Conservation (phyloP, 2,113 vertebrate species). For the Fregetta grallaria region DNA sequence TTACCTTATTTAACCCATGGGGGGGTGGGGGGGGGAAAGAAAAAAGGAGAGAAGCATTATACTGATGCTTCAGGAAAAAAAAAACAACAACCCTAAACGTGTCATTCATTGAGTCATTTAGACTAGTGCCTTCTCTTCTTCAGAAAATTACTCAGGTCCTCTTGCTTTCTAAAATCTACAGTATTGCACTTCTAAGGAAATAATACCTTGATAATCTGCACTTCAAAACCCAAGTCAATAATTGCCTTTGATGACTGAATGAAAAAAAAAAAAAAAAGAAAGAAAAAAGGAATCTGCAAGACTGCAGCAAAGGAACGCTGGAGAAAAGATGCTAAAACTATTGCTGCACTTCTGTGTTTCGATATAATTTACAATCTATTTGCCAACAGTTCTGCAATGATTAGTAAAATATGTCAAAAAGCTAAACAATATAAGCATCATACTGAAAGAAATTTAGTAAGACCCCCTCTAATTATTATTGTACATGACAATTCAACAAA, state of each 20-base stretch:
- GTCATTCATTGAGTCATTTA: constrained; percentile 25
- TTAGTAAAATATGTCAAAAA: constrained; percentile 65
- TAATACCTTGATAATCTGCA: constrained; percentile 62
- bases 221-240: constrained; percentile 65
- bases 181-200: constrained; percentile 49
- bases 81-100: not conserved
- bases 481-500: constrained; percentile 63
- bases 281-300: not conserved
- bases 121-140: constrained; percentile 14
- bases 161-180: constrained; percentile 29
- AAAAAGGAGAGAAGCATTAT: not conserved
- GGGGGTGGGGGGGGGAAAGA: too few relatives aligned
- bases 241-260: constrained; percentile 31
- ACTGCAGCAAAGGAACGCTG: constrained; percentile 16
- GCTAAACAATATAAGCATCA: constrained; percentile 56
- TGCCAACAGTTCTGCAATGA: constrained; percentile 55
- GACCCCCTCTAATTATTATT: constrained; percentile 65
- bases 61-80: not conserved
- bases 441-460: constrained; percentile 59
- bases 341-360: not conserved
- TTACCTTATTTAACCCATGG: constrained; percentile 56
- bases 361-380: constrained; percentile 47
- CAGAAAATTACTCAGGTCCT: constrained; percentile 47
- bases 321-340: constrained; percentile 40
- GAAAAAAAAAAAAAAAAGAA: not conserved